phyloP scores from a whole-genome alignment of 2,888 invertebrate species.

The Cephus nigrinus region DNA sequence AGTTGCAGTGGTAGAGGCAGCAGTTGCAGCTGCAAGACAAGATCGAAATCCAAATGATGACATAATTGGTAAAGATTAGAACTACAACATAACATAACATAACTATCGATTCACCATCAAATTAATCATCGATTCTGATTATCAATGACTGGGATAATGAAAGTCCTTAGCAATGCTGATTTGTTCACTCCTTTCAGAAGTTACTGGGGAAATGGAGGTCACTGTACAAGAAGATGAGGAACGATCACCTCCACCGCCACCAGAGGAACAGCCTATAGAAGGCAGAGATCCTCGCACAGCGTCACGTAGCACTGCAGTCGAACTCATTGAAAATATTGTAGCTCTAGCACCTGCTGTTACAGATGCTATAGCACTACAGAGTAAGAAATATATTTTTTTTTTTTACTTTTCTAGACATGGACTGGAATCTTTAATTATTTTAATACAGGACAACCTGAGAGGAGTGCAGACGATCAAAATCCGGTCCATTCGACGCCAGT shows the following conservation, averaged over 20 bases:
- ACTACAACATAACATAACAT: neutral
- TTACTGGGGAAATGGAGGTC: conserved; percentile 62
- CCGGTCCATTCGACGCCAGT: conserved; percentile 29
- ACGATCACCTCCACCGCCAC: conserved; percentile 45
- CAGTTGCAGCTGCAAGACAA: conserved; percentile 49
- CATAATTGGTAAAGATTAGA: conserved; percentile 45
- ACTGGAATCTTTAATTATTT: conserved; percentile 9
- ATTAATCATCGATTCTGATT: neutral
- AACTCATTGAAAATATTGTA: conserved; percentile 65
- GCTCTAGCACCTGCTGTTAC: conserved; percentile 35
- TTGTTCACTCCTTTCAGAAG: conserved; percentile 34
- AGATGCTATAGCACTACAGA: conserved; percentile 50
- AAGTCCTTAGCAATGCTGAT: neutral
- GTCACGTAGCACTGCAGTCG: conserved; percentile 51
- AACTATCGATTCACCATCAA: neutral
- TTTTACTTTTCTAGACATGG: conserved; percentile 12
- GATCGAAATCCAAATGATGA: conserved; percentile 53
- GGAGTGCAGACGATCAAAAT: conserved; percentile 22
- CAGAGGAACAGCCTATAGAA: conserved; percentile 33
- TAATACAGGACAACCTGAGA: conserved; percentile 35
- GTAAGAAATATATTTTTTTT: conserved; percentile 28
- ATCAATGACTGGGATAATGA: neutral
- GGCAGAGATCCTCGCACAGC: conserved; percentile 47
- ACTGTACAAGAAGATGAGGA: conserved; percentile 60
- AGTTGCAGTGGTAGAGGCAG: conserved; percentile 47